A percentile compares a stretch with the other conserved stretches of the same genome.
Evolutionary conservation across 1,140 invertebrate species (phyloP).

Genomic region (Arctopsyche grandis): DNA sequence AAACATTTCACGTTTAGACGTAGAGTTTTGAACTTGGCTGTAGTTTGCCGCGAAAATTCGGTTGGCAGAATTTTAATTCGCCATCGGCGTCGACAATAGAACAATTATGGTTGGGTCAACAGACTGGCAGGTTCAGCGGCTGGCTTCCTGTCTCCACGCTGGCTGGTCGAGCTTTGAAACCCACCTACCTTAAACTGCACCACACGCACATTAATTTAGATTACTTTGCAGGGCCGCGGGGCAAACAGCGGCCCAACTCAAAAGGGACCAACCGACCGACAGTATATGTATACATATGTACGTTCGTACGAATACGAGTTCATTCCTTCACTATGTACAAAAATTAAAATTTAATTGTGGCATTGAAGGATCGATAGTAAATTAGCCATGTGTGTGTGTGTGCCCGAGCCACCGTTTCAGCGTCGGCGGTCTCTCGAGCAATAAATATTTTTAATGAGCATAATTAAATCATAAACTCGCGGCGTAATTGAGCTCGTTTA

Average conservation of each 20-base stretch:
- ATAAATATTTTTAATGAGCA: constrained; percentile 16
- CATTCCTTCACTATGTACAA: too few relatives aligned
- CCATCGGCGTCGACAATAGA: constrained; percentile 23
- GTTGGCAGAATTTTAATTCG: constrained; percentile 24
- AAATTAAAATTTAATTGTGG: too few relatives aligned
- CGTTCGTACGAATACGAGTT: too few relatives aligned
- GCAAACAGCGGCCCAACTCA: constrained; percentile 23
- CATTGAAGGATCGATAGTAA: too few relatives aligned
- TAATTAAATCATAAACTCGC: constrained; percentile 23
- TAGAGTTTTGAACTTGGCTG: too few relatives aligned
- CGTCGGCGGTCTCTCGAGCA: neutral
- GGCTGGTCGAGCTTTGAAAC: constrained; percentile 20
- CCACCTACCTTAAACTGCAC: constrained; percentile 32
- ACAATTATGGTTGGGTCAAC: constrained; percentile 35
- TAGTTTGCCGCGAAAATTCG: constrained; percentile 7
- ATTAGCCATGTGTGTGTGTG: too few relatives aligned
- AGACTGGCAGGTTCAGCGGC: neutral
- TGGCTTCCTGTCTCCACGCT: constrained; percentile 5
- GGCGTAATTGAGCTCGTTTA: constrained; percentile 20
- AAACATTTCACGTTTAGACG: too few relatives aligned
- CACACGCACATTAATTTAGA: constrained; percentile 39
- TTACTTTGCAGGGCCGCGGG: constrained; percentile 25
- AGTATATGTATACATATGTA: too few relatives aligned
- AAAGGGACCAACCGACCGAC: neutral
- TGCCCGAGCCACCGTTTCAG: neutral